These are phyloP conservation scores for Antheraea yamamai DNA, from an alignment of 2,888 invertebrate genomes.

Conservation along the genomic window DNA sequence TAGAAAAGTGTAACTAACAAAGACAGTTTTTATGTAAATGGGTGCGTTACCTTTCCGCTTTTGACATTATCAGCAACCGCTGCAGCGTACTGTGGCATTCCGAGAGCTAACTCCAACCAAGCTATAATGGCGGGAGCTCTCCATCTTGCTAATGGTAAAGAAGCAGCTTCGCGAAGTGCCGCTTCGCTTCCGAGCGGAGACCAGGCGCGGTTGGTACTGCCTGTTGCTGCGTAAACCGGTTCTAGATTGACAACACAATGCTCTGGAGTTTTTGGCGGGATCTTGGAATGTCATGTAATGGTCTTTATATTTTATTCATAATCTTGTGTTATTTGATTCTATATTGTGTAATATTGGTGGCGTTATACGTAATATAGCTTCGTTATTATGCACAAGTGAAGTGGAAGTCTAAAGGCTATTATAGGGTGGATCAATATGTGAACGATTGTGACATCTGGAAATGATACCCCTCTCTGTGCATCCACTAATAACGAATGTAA, in stretches of 20 bases:
- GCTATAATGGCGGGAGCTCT: slow-evolving; percentile 95
- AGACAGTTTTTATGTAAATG: neutral
- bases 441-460: too few relatives aligned
- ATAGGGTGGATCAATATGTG: too few relatives aligned
- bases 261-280: too few relatives aligned
- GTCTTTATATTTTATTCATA: too few relatives aligned
- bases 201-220: slow-evolving; percentile 83
- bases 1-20: neutral
- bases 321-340: too few relatives aligned
- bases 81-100: slow-evolving; percentile 96
- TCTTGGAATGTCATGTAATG: too few relatives aligned
- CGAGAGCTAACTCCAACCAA: slow-evolving; percentile 96
- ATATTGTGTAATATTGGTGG: too few relatives aligned
- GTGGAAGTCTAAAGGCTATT: too few relatives aligned
- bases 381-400: too few relatives aligned
- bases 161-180: slow-evolving; percentile 91
- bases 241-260: slow-evolving; percentile 46
- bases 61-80: slow-evolving; percentile 96
- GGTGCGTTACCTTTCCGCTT: slow-evolving; percentile 91
- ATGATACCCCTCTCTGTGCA: too few relatives aligned
- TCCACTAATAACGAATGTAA: too few relatives aligned
- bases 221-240: slow-evolving; percentile 74
- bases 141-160: slow-evolving; percentile 94
- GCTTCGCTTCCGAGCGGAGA: slow-evolving; percentile 89
- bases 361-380: too few relatives aligned